Base-by-base conservation (phyloP, 1,140 invertebrate genomes). In the Argopecten irradians region DNA sequence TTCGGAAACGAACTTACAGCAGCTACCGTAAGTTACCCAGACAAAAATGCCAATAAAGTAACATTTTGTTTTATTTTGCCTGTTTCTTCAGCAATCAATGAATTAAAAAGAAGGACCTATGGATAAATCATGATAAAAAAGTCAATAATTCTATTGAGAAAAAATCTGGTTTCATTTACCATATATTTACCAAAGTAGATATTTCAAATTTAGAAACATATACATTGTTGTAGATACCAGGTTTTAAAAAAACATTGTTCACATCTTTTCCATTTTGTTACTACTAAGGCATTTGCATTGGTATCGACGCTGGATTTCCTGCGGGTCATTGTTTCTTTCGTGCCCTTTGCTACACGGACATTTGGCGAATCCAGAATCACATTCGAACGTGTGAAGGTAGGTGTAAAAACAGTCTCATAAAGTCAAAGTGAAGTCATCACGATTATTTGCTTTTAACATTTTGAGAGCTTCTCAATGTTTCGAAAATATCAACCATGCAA, bases 1-100 rank as follows among this genome's bases (percentile, higher is more conserved):
- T 93, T 95, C 22, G 97, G 96, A 34, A 94, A 96, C 93, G 96
- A 96, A 92, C 95, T 97, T 0, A 95, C 95, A 34, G 96, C 97
- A 28, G 95, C 97, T 34, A 96, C 97, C 96, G 97, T 97, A 96
- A 94, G 91, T 89, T 43, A 13, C 11, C 22, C 16, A 1, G 7
- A 28, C 82, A 1, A 46, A 0, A n/a, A 11, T 35, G 11, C 0
- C n/a, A n/a, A n/a, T n/a, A n/a, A n/a, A 32, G 33, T 32, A 16
- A 14, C 13, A 19, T 32, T 16, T 84, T 13, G 33, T 84, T 14
- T 19, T 19, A 19, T 16, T 33, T 16, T 84, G 83, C 33, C 14
- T 13, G 13, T 33, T 14, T 32, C 16, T 32, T 14, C 33, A 16
- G 16, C 14, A 84, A 55, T 16, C 46, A 14, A 55, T 55, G n/a